Conservation (phyloP, 2,797 vertebrate genomes). For the Typhlichthys eigenmanni region DNA sequence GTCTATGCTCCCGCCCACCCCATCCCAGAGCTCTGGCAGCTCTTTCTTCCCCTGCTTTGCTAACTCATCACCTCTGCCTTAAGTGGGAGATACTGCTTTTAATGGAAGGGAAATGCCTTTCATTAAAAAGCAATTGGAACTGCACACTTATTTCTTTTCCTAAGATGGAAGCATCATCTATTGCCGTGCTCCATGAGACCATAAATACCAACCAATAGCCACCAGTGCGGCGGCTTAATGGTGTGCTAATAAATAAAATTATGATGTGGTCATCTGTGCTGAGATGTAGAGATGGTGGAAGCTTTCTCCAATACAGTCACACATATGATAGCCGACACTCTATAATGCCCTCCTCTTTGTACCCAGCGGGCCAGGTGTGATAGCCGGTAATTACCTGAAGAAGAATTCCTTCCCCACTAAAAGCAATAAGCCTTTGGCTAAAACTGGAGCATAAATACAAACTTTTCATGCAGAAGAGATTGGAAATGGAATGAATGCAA, state of each 20-base stretch:
- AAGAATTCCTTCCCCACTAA: conserved; percentile 48
- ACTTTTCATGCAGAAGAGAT: not conserved
- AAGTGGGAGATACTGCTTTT: conserved; percentile 24
- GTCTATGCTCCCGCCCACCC: not conserved
- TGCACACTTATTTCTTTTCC: conserved; percentile 21
- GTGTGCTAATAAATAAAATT: conserved; percentile 45
- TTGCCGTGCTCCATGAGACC: conserved; percentile 17
- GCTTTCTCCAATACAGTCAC: conserved; percentile 22
- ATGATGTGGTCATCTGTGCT: conserved; percentile 29
- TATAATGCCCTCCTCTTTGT: conserved; percentile 28
- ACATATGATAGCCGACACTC: conserved; percentile 37
- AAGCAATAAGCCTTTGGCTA: conserved; percentile 24
- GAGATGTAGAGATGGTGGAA: conserved; percentile 19
- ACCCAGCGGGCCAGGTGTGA: conserved; percentile 8
- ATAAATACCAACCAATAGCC: conserved; percentile 36
- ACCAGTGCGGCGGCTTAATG: conserved; percentile 40
- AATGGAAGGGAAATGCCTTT: conserved; percentile 39
- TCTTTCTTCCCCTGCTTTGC: not conserved
- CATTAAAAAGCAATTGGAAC: conserved; percentile 54
- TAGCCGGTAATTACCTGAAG: conserved; percentile 54
- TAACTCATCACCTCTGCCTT: not conserved
- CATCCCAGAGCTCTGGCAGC: not conserved
- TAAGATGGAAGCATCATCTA: conserved; percentile 12
- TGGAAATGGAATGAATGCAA: no score
- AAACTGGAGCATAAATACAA: conserved; percentile 25